A percentile compares a stretch with the other conserved stretches of the same genome.
phyloP scores from a whole-genome alignment of 2,888 invertebrate genomes.

The Geophilus truncorum region DNA sequence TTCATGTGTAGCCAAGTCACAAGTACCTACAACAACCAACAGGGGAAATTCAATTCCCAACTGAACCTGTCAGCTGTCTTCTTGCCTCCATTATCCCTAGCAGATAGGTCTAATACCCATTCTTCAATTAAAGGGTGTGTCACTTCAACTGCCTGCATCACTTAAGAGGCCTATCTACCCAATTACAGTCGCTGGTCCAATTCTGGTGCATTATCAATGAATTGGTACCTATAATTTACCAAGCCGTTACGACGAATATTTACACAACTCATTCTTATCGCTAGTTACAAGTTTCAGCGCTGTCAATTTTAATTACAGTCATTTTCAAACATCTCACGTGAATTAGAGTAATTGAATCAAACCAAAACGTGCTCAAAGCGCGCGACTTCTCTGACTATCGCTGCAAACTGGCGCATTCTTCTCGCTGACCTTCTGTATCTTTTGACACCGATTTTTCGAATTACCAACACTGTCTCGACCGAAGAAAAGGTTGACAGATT shows the following conservation, averaged over 20 bases:
- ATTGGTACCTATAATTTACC: background rate
- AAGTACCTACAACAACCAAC: background rate
- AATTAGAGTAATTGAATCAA: background rate
- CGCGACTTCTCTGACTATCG: too few relatives aligned
- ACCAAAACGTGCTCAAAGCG: too few relatives aligned
- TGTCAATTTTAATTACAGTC: background rate
- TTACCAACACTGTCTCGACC: too few relatives aligned
- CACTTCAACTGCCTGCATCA: background rate
- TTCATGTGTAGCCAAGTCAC: background rate
- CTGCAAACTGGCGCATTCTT: too few relatives aligned
- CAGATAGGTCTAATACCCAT: background rate
- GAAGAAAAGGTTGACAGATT: too few relatives aligned
- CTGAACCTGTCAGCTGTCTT: background rate
- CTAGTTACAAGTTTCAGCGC: background rate
- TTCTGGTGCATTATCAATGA: background rate
- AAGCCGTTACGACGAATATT: background rate
- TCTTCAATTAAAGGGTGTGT: background rate
- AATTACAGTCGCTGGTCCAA: background rate
- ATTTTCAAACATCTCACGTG: background rate
- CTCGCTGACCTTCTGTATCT: too few relatives aligned
- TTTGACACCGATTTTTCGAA: too few relatives aligned
- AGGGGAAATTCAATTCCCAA: background rate
- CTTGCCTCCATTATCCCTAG: background rate
- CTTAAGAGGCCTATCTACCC: background rate
- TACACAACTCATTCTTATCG: background rate